Percentiles rank a stretch among this genome's conserved stretches.
These are phyloP conservation scores for Dryobotodes eremita DNA, from an alignment of 2,888 invertebrate species.

Conservation along the genomic window DNA sequence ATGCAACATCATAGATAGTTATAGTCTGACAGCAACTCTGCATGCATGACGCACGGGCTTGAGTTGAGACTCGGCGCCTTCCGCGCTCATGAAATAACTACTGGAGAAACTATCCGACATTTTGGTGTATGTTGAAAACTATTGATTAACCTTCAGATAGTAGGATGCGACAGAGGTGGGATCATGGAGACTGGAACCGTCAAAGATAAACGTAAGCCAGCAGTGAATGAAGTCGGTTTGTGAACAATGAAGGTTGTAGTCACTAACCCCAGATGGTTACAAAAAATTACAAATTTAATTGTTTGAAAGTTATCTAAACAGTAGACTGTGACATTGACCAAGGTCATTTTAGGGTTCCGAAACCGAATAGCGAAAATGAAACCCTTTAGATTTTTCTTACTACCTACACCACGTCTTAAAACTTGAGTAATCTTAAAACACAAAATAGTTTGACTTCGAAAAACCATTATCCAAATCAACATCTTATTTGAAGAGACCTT, in stretches of 20 bases:
- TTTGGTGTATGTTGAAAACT: conserved; percentile 1
- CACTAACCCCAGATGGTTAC: too few relatives aligned
- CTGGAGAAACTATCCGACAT: conserved; percentile 13
- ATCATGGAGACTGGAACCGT: neutral
- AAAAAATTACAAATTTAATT: neutral
- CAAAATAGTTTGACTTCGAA: neutral
- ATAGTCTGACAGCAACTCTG: conserved; percentile 11
- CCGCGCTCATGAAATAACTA: conserved; percentile 49
- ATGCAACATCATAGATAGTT: conserved; percentile 47
- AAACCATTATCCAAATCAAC: neutral
- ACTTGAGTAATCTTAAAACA: neutral
- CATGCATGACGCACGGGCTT: conserved; percentile 57
- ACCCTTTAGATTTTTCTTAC: neutral
- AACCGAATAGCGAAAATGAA: neutral
- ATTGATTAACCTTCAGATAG: neutral
- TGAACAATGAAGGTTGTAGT: neutral
- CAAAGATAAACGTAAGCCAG: neutral
- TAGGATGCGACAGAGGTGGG: neutral
- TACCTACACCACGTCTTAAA: neutral
- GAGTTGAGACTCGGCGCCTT: conserved; percentile 67
- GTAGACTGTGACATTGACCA: too few relatives aligned
- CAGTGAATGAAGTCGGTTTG: neutral
- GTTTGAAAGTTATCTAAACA: neutral
- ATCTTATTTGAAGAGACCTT: neutral
- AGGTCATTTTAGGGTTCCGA: too few relatives aligned